Percentiles rank a stretch among this genome's conserved stretches.
Conservation (phyloP, 2,113 vertebrate species). For the Lepus americanus region DNA sequence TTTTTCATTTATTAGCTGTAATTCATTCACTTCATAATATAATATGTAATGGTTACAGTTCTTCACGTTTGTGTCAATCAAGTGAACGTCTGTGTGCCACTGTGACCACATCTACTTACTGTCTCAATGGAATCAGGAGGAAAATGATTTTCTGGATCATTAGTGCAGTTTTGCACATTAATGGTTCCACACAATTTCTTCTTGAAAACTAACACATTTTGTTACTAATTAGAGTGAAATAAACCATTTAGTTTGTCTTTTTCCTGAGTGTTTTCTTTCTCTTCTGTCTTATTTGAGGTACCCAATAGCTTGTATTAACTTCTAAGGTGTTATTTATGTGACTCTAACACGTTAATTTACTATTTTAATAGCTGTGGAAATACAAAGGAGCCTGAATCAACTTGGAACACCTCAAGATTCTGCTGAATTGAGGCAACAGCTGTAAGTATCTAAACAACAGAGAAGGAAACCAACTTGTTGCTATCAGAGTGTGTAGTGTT, state of each 20-base stretch:
- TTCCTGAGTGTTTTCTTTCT: neutral
- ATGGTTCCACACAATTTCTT: neutral
- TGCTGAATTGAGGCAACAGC: constrained; percentile 91
- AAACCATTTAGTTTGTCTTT: neutral
- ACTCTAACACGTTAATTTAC: constrained; percentile 12
- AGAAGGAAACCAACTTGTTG: neutral
- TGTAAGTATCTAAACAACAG: constrained; percentile 91
- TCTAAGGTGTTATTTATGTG: constrained; percentile 39
- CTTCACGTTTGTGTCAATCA: neutral
- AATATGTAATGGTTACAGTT: neutral
- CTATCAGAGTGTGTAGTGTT: neutral
- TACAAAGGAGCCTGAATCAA: constrained; percentile 94
- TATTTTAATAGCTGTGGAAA: constrained; percentile 91
- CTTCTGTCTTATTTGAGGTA: neutral
- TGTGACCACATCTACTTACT: neutral
- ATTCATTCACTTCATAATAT: neutral
- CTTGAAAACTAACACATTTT: constrained; percentile 40
- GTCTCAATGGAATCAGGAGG: neutral
- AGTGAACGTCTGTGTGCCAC: neutral
- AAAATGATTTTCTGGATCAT: neutral
- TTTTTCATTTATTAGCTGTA: neutral
- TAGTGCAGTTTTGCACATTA: constrained; percentile 6
- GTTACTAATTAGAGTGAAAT: constrained; percentile 33
- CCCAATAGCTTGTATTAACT: constrained; percentile 25
- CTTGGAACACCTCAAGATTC: constrained; percentile 95